Percentiles rank a stretch among this genome's conserved stretches.
These are phyloP conservation scores for Myzus persicae DNA, from an alignment of 1,140 invertebrate genomes.

Conservation along the genomic window DNA sequence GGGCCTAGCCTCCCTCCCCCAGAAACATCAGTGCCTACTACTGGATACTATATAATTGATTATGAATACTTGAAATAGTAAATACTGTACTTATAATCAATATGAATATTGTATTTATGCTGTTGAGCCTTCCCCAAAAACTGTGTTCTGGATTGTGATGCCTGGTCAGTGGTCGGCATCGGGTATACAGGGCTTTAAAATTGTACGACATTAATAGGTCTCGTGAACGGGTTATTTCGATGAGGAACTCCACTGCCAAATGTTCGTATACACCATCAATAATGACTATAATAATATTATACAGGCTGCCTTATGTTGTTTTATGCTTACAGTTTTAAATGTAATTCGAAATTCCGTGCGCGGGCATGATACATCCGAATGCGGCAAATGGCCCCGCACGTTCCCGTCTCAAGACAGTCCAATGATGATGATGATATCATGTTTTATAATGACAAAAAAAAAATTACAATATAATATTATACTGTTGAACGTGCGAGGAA, in stretches of 20 bases:
- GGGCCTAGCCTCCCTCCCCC: too few species aligned
- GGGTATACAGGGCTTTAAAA: neutral
- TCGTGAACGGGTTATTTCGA: neutral
- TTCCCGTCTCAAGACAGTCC: neutral
- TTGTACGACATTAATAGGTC: neutral
- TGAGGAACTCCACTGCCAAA: neutral
- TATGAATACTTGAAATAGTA: too few species aligned
- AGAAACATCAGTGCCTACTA: too few species aligned
- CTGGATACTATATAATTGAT: too few species aligned
- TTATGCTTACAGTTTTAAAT: neutral
- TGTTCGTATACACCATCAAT: neutral
- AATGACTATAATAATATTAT: neutral
- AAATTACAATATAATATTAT: neutral
- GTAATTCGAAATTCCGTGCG: neutral
- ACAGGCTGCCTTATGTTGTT: neutral
- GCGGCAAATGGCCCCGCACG: neutral
- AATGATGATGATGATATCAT: neutral
- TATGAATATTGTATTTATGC: too few species aligned
- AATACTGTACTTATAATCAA: too few species aligned
- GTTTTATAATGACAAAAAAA: neutral
- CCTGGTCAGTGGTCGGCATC: too few species aligned
- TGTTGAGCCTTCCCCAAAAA: too few species aligned
- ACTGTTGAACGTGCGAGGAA: neutral
- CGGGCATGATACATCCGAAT: neutral
- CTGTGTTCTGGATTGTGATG: too few species aligned